Evolutionary conservation across 1,140 invertebrate genomes (phyloP).

Genomic region (Drosophila saltans): DNA sequence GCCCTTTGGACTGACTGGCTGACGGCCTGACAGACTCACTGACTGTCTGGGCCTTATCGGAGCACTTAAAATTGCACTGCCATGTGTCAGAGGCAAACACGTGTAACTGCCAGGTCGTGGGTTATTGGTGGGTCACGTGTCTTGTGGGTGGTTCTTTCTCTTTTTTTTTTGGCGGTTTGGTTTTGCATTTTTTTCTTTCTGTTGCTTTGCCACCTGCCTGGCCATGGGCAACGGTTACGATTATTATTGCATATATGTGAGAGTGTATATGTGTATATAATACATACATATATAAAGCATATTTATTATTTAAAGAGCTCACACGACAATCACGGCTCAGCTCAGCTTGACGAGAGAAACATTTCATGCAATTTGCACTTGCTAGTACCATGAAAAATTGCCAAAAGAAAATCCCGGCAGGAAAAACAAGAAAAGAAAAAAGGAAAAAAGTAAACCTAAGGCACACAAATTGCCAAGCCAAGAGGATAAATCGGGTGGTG

Average conservation of each 20-base stretch:
- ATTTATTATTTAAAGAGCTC: constrained; percentile 23
- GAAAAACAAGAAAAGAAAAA: too few species aligned
- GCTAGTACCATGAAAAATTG: constrained; percentile 57
- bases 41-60: constrained; percentile 61
- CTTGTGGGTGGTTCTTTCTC: constrained; percentile 11
- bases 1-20: not conserved
- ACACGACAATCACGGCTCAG: constrained; percentile 18
- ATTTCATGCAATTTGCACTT: constrained; percentile 60
- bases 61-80: constrained; percentile 63
- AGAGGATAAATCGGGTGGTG: constrained; percentile 4
- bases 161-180: not conserved
- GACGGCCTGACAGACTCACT: constrained; percentile 18
- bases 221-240: constrained; percentile 4
- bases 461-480: constrained; percentile 21
- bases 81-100: constrained; percentile 48
- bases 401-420: constrained; percentile 1
- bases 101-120: constrained; percentile 43
- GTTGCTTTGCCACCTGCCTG: not conserved
- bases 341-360: constrained; percentile 18
- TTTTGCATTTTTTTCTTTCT: not conserved
- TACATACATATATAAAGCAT: constrained; percentile 16
- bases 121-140: constrained; percentile 15
- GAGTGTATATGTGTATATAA: not conserved
- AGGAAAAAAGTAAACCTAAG: not conserved
- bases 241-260: constrained; percentile 6